Conservation (phyloP, 2,797 vertebrate species). For the Lithobates pipiens region DNA sequence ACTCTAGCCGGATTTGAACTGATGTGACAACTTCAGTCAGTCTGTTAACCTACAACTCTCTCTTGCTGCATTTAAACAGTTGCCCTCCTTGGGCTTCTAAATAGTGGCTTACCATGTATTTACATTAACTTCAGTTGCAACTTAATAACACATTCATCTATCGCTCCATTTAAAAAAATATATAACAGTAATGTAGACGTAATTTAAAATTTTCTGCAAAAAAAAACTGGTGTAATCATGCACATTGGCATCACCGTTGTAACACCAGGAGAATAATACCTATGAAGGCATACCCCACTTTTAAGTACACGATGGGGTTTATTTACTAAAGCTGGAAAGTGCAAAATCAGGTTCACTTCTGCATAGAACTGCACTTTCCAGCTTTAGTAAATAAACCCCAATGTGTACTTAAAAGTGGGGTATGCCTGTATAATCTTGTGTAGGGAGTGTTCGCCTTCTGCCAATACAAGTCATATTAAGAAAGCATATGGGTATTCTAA, state of each 20-base stretch:
- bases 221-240: slow-evolving; percentile 5
- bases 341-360: no score
- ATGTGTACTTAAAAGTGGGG: no score
- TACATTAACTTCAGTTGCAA: not conserved
- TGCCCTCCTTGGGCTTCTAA: not conserved
- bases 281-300: no score
- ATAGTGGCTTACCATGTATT: not conserved
- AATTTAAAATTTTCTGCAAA: slow-evolving; percentile 15
- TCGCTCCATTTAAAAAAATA: not conserved
- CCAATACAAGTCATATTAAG: slow-evolving; percentile 39
- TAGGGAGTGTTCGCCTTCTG: slow-evolving; percentile 29
- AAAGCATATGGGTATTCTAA: slow-evolving; percentile 43
- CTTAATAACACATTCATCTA: slow-evolving; percentile 10
- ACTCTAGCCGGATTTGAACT: slow-evolving; percentile 27
- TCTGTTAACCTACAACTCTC: not conserved
- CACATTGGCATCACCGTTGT: slow-evolving; percentile 33
- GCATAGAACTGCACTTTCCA: no score
- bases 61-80: not conserved
- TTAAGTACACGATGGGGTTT: no score
- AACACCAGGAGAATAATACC: slow-evolving; percentile 44
- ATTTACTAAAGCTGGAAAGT: no score
- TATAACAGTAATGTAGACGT: no score
- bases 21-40: slow-evolving; percentile 15
- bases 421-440: slow-evolving; percentile 54
- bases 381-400: no score